Evolutionary conservation across 2,797 vertebrate genomes (phyloP).

Genomic region (Dendrocincla fuliginosa): DNA sequence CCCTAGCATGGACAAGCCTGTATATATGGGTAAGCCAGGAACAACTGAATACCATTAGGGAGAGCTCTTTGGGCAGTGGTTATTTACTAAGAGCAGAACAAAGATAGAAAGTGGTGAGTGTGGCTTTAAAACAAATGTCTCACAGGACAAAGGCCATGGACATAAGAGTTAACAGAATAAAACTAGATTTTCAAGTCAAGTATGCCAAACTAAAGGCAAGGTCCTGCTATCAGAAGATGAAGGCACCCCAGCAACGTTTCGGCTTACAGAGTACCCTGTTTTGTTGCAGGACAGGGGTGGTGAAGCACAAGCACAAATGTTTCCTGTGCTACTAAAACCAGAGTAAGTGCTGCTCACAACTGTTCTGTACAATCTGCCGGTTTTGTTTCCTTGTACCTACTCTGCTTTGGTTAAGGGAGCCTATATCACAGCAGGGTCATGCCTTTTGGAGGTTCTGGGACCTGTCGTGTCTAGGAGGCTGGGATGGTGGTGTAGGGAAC

Average conservation of each 20-base stretch:
- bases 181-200: not conserved
- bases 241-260: not conserved
- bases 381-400: not conserved
- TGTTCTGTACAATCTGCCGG: not conserved
- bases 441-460: not conserved
- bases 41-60: not conserved
- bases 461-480: fast-evolving
- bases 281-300: not conserved
- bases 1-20: not conserved
- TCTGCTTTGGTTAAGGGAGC: not conserved
- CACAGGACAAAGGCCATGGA: not conserved
- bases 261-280: not conserved
- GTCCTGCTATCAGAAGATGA: not conserved
- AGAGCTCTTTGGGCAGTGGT: not conserved
- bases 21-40: not conserved
- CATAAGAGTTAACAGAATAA: not conserved
- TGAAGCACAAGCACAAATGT: not conserved
- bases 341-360: not conserved
- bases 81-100: not conserved
- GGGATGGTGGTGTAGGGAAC: not conserved
- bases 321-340: not conserved
- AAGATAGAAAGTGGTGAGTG: not conserved
- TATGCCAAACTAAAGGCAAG: not conserved
- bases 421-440: not conserved
- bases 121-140: not conserved